Evolutionary conservation across 1,140 invertebrate species (phyloP), one percentile per base, ranked within the genome.

Genomic region (Cyrtorhinus lividipennis): DNA sequence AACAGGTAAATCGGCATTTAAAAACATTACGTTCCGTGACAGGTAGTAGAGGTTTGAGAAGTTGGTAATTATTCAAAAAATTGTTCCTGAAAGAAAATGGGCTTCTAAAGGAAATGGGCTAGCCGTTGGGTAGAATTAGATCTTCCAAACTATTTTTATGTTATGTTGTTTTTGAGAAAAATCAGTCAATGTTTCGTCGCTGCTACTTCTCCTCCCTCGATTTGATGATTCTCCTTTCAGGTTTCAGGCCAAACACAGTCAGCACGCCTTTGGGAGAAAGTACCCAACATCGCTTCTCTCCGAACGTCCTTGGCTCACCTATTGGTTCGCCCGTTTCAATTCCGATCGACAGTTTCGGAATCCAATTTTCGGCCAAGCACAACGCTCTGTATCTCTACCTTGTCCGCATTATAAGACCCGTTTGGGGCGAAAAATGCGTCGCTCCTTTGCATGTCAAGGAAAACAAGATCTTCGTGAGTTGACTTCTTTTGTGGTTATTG

Each of bases 351-450:
- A 63, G 56, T 10, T 58, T 63, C 10, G 15, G 22, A 3, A 44
- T 63, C 1, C 23, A 59, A 44, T 26, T 62, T 13, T 65, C 64
- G 1, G 81, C 87, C 2, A 94, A 94, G 74, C 93, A 97, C 71
- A 91, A 94, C 72, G 92, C 91, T 0, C 77, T 98, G 0, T 98
- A 96, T 75, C 77, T 96, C 2, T 94, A 91, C 70, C 80, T 95
- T 8, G 83, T 87, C 24, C 80, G 93, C 65, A 87, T 97, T 67
- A 72, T 97, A 3, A 77, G 88, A 62, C 85, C 88, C 0, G 79
- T 92, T 62, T 92, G 90, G 90, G 83, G 83, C 68, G 72, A 82
- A 62, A 80, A 80, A 66, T 86, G 86, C 67, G 57, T 65, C 23
- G 8, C 48, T 53, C 48, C 48, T 53, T 22, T 53, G 48, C 20